These are phyloP conservation scores for Paratilapia polleni DNA, from an alignment of 2,113 vertebrate species.

Conservation along the genomic window DNA sequence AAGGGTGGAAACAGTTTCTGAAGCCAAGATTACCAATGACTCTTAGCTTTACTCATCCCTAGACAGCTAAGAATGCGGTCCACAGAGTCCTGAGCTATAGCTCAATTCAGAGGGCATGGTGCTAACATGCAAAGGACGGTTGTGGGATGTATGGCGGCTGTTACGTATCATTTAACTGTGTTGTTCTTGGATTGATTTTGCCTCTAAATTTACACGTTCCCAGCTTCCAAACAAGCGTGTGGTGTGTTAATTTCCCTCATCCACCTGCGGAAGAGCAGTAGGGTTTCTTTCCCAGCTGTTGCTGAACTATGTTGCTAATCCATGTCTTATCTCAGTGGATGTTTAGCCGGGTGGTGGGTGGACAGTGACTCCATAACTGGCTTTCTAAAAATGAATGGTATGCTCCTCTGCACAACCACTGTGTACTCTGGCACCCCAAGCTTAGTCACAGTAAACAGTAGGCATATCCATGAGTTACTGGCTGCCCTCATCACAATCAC, in stretches of 20 bases:
- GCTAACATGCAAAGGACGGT: neutral
- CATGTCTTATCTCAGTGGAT: slow-evolving; percentile 26
- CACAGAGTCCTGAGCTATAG: neutral
- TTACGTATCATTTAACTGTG: neutral
- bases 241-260: slow-evolving; percentile 25
- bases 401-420: slow-evolving; percentile 11
- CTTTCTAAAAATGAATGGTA: slow-evolving; percentile 52
- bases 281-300: slow-evolving; percentile 39
- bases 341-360: slow-evolving; percentile 11
- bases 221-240: slow-evolving; percentile 10
- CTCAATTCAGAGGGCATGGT: neutral
- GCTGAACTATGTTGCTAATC: slow-evolving; percentile 34
- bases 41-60: neutral
- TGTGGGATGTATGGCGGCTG: neutral
- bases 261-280: slow-evolving; percentile 30
- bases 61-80: neutral
- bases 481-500: slow-evolving; percentile 8
- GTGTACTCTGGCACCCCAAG: slow-evolving; percentile 6
- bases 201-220: neutral
- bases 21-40: neutral
- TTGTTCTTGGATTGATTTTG: neutral
- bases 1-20: slow-evolving; percentile 12
- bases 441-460: slow-evolving; percentile 25
- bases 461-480: neutral
- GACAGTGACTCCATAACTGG: slow-evolving; percentile 30